phyloP scores from a whole-genome alignment of 2,113 vertebrate species.

The Melanerpes formicivorus region DNA sequence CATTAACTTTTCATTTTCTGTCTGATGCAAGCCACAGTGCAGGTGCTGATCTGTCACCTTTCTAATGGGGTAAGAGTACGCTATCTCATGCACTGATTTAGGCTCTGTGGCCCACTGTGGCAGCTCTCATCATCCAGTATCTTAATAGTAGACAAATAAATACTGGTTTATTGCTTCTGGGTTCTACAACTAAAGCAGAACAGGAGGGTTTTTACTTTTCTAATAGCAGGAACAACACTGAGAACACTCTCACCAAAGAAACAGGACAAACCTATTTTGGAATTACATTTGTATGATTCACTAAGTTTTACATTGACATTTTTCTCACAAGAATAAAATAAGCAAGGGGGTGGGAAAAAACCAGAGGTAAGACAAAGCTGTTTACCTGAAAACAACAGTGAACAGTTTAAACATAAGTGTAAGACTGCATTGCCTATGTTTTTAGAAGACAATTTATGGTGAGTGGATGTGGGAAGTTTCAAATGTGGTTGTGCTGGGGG shows the following conservation, averaged over 20 bases:
- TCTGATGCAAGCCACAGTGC: neutral
- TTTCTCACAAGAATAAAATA: neutral
- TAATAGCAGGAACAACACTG: neutral
- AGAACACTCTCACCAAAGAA: neutral
- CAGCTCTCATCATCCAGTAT: neutral
- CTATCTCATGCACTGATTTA: neutral
- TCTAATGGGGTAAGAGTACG: neutral
- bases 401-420: neutral
- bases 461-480: neutral
- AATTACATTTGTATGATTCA: neutral
- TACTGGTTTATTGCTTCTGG: neutral
- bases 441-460: neutral
- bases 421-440: neutral
- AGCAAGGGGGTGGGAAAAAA: accelerated
- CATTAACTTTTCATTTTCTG: neutral
- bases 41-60: neutral
- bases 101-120: neutral
- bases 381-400: neutral
- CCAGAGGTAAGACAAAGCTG: neutral
- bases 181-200: neutral
- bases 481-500: neutral
- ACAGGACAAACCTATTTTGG: neutral
- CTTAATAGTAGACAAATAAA: neutral
- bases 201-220: neutral
- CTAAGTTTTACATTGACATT: neutral